Base-by-base conservation (phyloP, 1,140 invertebrate genomes). In the Colletes latitarsis region DNA sequence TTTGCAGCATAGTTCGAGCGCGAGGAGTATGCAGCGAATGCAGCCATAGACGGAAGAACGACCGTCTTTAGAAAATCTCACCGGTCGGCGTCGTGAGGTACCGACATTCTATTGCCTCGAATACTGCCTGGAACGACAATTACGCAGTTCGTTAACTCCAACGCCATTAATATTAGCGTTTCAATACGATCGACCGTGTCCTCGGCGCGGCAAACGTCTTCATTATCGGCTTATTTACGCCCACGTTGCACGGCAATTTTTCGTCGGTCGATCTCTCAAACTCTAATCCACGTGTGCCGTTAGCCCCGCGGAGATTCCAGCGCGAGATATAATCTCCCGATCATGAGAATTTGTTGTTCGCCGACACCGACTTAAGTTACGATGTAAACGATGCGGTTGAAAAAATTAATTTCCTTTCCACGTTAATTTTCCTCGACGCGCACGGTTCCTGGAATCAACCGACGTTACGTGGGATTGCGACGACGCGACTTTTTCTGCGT, bases 141-240 rank as follows among this genome's bases (percentile, higher is more conserved):
- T 43, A n/a, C 72, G 49, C 57, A 62, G 57, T 82, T 85, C 55
- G 43, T 71, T 77, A 71, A 71, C 75, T 64, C 14, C 68, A 49
- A 30, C 77, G 63, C 52, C 77, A 43, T 75, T 80, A 58, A 67
- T 66, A 74, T 66, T 49, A 21, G 4, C 63, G 60, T 53, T 63
- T 53, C 58, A 21, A 53, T 63, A 52, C 55, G 66, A 72, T n/a
- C 5, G 41, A 57, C 17, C n/a, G 57, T 10, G 39, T 46, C 39
- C 30, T 5, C 19, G 21, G 43, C 39, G 30, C 21, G 17, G 55
- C 46, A 17, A 55, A 64, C 19, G 69, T 78, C 39, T 73, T 73
- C 49, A 73, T 55, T 63, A 79, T 55, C 69, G 6, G n/a, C 69
- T 55, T 63, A 55, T 55, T 64, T 64, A 73, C 69, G 64, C 68